Base-by-base conservation (phyloP, 2,888 invertebrate species). In the Paralinhomoeus sp. region DNA sequence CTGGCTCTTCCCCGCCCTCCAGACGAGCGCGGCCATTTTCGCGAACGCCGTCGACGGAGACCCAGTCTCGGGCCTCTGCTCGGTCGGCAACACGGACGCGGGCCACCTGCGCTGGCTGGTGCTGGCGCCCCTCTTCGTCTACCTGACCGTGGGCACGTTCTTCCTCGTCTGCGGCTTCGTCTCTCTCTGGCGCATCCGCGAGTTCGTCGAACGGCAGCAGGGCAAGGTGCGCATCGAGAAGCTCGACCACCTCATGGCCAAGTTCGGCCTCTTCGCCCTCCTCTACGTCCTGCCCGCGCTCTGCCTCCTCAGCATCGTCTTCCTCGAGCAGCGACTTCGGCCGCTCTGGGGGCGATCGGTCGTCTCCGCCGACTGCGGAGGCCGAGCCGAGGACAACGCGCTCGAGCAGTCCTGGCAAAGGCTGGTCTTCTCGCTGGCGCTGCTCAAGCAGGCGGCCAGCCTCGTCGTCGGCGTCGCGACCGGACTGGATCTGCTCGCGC, bases 1-100 rank as follows among this genome's bases (percentile, higher is more conserved):
- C 15, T 97, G 93, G 93, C 68, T 87, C 22, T 75, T 87, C 24
- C 93, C 93, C 1, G 81, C 85, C 1, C 74, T 81, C 1, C 39
- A 45, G 67, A 82, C 83, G 17, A 78, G 85, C n/a, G 78, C 78
- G 38, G 83, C 85, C 33, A 68, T 91, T 37, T 71, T 82, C 27
- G 77, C 83, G 48, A 80, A 80, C 1, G 84, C 83, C 0, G 83
- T 93, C 0, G 91, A 93, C 66, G 93, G 89, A 0, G 93, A 97
- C 66, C 81, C 91, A 0, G 77, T 93, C 3, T 76, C 84, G 20
- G 93, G 93, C 36, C 79, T 93, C 45, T 97, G 93, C 67, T 87
- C 78, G 64, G 89, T 93, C 17, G 93, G 93, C 17, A 83, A 83
- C 67, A 77, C 82, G 55, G 79, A 80, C 58, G 75, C 81, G 37